Evolutionary conservation across 30 jellyfish, hydroid and myxozoan species (phyloP).

Genomic region (Hydra vulgaris): DNA sequence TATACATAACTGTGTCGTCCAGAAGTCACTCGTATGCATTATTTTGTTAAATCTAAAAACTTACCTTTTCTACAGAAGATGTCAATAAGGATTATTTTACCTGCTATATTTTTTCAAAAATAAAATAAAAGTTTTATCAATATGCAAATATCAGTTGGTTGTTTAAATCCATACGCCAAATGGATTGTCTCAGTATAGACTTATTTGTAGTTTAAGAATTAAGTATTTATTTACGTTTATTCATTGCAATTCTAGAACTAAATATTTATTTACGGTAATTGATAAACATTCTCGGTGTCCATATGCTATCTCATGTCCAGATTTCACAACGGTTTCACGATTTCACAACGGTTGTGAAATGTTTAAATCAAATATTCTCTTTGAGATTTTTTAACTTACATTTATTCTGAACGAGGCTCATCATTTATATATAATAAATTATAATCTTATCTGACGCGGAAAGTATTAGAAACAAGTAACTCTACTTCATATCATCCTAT

Average conservation of each 20-base stretch:
- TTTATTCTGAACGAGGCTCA: conserved; percentile 2
- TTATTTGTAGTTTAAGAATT: no score
- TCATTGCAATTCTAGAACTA: no score
- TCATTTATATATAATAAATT: not conserved
- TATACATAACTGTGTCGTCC: no score
- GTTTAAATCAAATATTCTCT: conserved; percentile 3
- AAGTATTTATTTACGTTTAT: no score
- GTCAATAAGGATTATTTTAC: conserved; percentile 25
- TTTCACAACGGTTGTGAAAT: conserved; percentile 11
- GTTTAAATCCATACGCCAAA: conserved; percentile 41
- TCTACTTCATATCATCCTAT: no score
- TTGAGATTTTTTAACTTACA: not conserved
- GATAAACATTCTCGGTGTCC: conserved; percentile 55
- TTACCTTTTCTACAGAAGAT: conserved; percentile 42
- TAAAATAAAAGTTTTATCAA: conserved; percentile 21
- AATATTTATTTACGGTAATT: no score
- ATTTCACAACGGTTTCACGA: conserved; percentile 9
- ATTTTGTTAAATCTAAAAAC: no score
- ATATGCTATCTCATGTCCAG: no score
- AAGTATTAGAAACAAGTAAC: no score
- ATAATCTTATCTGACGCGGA: not conserved
- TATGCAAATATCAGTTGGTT: conserved; percentile 20
- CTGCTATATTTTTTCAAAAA: conserved; percentile 16
- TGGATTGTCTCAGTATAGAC: conserved; percentile 38
- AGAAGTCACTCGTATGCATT: no score